Percentiles rank a stretch among this genome's conserved stretches.
Conservation (phyloP, 2,797 vertebrate species). For the Falco novaeseelandiae region DNA sequence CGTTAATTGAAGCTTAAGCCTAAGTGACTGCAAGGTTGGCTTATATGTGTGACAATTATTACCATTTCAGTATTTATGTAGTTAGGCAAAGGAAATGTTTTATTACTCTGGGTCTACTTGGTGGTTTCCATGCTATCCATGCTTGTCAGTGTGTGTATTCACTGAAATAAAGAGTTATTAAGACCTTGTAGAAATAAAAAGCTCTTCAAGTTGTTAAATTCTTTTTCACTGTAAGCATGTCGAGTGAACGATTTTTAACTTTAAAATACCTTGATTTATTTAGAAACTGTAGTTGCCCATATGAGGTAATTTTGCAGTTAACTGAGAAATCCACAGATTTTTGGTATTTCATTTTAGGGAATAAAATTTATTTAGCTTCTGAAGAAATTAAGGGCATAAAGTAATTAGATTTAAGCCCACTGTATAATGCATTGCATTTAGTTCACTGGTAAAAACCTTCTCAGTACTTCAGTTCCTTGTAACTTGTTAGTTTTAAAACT, state of each 20-base stretch:
- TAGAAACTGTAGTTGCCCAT: neutral
- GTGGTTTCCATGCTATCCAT: neutral
- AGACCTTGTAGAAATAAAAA: neutral
- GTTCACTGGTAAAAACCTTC: slow-evolving; percentile 42
- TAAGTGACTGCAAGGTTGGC: neutral
- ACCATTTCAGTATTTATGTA: neutral
- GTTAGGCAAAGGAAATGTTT: neutral
- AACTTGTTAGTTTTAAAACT: neutral
- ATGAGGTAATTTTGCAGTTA: neutral
- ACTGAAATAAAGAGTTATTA: neutral
- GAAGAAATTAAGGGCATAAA: neutral
- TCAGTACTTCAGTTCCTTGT: neutral
- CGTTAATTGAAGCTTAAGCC: neutral
- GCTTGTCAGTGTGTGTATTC: neutral
- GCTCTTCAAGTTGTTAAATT: neutral
- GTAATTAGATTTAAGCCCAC: neutral
- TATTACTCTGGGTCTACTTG: slow-evolving; percentile 69
- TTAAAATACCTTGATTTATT: neutral
- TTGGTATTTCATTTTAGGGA: neutral
- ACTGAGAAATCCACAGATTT: neutral
- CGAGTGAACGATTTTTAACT: neutral
- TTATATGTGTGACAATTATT: neutral
- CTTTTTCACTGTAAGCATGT: neutral
- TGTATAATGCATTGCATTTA: neutral
- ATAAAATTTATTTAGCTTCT: neutral